A percentile compares a stretch with the other conserved stretches of the same genome.
phyloP scores from a whole-genome alignment of 2,888 invertebrate genomes.

The Clunio marinus region DNA sequence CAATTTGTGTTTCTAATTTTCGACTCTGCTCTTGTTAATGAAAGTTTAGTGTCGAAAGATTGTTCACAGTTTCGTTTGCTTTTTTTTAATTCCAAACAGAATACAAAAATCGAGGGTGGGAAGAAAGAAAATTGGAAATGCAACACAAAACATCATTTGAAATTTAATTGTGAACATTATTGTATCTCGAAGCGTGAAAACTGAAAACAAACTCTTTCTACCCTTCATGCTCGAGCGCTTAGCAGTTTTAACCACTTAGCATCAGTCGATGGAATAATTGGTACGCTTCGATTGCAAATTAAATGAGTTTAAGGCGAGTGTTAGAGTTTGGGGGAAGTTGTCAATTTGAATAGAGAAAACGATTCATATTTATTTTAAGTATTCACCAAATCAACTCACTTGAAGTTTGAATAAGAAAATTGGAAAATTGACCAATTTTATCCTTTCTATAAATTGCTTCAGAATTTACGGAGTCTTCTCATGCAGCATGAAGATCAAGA shows the following conservation, averaged over 20 bases:
- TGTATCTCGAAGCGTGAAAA: slow-evolving; percentile 4
- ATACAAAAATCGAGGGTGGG: too few species aligned
- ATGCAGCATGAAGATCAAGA: too few species aligned
- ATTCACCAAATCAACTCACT: too few species aligned
- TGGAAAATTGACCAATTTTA: background rate
- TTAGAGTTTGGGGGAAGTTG: background rate
- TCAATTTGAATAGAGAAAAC: too few species aligned
- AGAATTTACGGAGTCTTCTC: too few species aligned
- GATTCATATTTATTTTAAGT: too few species aligned
- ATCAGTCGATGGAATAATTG: slow-evolving; percentile 34
- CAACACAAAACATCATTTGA: background rate
- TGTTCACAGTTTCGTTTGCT: too few species aligned
- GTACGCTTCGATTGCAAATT: slow-evolving; percentile 9
- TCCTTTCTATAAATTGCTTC: too few species aligned
- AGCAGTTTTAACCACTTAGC: slow-evolving; percentile 27
- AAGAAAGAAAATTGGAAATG: background rate
- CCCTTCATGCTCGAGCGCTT: background rate
- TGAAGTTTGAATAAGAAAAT: background rate
- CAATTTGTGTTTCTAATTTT: slow-evolving; percentile 20
- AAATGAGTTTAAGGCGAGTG: too few species aligned
- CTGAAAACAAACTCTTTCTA: too few species aligned
- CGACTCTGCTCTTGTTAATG: slow-evolving; percentile 23
- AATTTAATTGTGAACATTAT: slow-evolving; percentile 30
- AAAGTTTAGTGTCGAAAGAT: slow-evolving; percentile 21
- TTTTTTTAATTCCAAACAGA: too few species aligned